Base-by-base conservation (phyloP, 2,797 vertebrate species). In the Xenentodon cancila region DNA sequence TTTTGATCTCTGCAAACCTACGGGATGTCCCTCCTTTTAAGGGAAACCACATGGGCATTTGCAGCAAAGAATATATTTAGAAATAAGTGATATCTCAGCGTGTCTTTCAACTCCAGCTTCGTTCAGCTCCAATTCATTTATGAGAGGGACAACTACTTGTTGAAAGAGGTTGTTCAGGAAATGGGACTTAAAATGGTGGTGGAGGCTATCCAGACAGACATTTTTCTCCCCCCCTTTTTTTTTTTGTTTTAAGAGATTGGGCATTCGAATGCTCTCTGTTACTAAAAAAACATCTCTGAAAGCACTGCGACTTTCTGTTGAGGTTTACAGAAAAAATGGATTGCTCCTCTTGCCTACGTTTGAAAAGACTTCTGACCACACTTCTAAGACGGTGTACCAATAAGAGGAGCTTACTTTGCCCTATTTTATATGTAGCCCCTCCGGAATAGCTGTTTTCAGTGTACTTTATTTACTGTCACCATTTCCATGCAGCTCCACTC, bases 31-130 rank as follows among this genome's bases (percentile, higher is more conserved):
- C 68, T 81, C 74, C 76, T 82, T 90, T 86, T 80, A 83, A 69
- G 71, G 62, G 57, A 73, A 78, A 77, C 79, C 84, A 68, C 73
- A 61, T 70, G 65, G 75, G 73, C 70, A 62, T 42, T 71, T 68
- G 74, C 43, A 53, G 69, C 60, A 12, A 55, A 58, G 80, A 82
- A 84, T 84, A 85, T 78, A 87, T 92, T 89, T 89, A 87, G 87
- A 91, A 85, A 84, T 85, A 85, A 89, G 84, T 79, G 80, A 91
- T 86, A 85, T 90, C 84, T 91, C 85, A 82, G 77, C 48, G 8
- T 66, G 72, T 74, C 75, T 71, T 79, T 88, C 72, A 51, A 70
- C 79, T 53, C 81, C 53, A 12, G 64, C 63, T 71, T 70, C 61
- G 79, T 90, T 85, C 82, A 60, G 81, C 81, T 86, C 56, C 80